Conservation (phyloP, 2,888 invertebrate genomes). For the Andrena bicolor region DNA sequence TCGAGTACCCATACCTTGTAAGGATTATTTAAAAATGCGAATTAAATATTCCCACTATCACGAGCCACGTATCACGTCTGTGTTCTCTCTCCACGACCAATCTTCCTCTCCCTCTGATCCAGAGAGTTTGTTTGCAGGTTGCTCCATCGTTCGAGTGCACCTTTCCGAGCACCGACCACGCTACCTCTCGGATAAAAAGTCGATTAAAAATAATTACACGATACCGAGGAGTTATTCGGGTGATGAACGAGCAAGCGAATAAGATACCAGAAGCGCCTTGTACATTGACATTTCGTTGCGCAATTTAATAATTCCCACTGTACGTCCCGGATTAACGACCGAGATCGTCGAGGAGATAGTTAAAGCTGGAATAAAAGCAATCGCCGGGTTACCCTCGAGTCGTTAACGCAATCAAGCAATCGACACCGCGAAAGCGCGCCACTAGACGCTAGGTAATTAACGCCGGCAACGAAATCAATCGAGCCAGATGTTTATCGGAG, state of each 20-base stretch:
- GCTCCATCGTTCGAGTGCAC: too few species aligned
- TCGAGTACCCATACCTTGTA: constrained; percentile 78
- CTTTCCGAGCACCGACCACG: too few species aligned
- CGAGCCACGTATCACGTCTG: constrained; percentile 65
- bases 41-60: constrained; percentile 83
- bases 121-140: background rate
- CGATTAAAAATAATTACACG: too few species aligned
- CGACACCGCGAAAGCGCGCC: constrained; percentile 21
- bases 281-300: too few species aligned
- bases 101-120: constrained; percentile 28
- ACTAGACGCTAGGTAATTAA: constrained; percentile 48
- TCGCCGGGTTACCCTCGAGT: background rate
- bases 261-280: too few species aligned
- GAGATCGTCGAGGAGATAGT: too few species aligned
- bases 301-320: too few species aligned
- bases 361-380: background rate
- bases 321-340: too few species aligned
- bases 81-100: constrained; percentile 44
- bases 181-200: too few species aligned
- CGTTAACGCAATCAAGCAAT: constrained; percentile 9
- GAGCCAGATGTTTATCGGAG: constrained; percentile 61
- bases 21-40: constrained; percentile 83
- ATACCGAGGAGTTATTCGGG: too few species aligned
- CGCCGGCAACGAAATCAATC: constrained; percentile 57
- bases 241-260: too few species aligned